Percentiles rank a stretch among this genome's conserved stretches.
These are phyloP conservation scores for Myoxocephalus aenaeus DNA, from an alignment of 2,797 vertebrate genomes.

Conservation along the genomic window DNA sequence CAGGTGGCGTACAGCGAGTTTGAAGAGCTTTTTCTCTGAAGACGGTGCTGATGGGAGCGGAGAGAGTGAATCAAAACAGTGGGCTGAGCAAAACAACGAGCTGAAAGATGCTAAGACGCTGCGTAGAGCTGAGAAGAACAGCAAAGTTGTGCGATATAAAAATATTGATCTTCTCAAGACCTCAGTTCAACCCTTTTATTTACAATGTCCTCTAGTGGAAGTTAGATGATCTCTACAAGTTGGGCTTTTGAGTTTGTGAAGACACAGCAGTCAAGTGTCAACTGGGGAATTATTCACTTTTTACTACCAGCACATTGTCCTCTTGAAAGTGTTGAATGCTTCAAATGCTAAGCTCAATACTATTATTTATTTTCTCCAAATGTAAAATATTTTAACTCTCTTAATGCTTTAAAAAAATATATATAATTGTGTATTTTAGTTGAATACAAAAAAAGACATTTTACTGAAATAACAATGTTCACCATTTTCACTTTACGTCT, in stretches of 20 bases:
- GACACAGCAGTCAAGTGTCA: background rate
- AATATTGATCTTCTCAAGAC: background rate
- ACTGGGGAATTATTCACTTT: background rate
- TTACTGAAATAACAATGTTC: constrained; percentile 7
- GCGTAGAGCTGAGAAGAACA: background rate
- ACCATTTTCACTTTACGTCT: constrained; percentile 12
- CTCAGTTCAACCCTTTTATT: background rate
- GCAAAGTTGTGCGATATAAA: background rate
- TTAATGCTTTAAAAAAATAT: background rate
- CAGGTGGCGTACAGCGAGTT: background rate
- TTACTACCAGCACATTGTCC: background rate
- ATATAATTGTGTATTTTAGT: background rate
- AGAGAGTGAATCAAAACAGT: background rate
- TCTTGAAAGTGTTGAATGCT: background rate
- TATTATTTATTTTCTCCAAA: background rate
- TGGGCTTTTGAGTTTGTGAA: background rate
- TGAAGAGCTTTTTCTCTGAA: background rate
- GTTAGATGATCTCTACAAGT: background rate
- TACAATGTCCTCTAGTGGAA: background rate
- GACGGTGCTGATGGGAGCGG: background rate
- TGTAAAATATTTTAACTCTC: background rate
- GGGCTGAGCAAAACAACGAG: background rate
- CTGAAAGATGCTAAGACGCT: background rate
- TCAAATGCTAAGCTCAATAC: background rate
- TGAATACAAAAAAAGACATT: background rate